These are phyloP conservation scores for Trissolcus brochymenae DNA, from an alignment of 2,888 invertebrate genomes.

Conservation along the genomic window DNA sequence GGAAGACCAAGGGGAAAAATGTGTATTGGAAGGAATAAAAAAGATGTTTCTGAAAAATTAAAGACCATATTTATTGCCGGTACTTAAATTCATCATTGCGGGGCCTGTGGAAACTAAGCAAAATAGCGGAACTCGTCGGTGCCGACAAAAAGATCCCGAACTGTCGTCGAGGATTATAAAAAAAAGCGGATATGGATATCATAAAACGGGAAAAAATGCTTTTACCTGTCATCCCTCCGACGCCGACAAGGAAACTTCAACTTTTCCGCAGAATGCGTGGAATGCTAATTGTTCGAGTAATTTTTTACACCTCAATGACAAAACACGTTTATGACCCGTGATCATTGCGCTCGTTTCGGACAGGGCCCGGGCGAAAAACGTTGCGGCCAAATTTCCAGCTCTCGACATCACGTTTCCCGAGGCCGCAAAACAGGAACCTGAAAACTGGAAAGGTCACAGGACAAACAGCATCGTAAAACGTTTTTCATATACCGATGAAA, in stretches of 20 bases:
- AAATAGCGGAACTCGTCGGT: slow-evolving; percentile 26
- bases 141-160: slow-evolving; percentile 37
- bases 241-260: slow-evolving; percentile 13
- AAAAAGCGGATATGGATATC: slow-evolving; percentile 23
- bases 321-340: slow-evolving; percentile 68
- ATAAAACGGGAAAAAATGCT: slow-evolving; percentile 39
- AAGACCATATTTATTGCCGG: slow-evolving; percentile 38
- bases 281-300: slow-evolving; percentile 31
- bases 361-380: background rate
- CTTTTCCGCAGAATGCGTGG: slow-evolving; percentile 27
- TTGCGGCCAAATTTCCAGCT: background rate
- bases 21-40: background rate
- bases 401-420: slow-evolving; percentile 8
- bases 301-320: slow-evolving; percentile 65
- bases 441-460: slow-evolving; percentile 1
- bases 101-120: slow-evolving; percentile 29
- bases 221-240: slow-evolving; percentile 28
- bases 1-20: background rate
- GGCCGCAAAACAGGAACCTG: background rate
- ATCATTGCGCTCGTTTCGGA: slow-evolving; percentile 58
- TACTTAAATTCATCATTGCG: slow-evolving; percentile 38
- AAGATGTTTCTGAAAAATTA: slow-evolving; percentile 24
- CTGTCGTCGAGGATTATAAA: slow-evolving; percentile 39
- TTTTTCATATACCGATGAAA: background rate
- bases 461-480: slow-evolving; percentile 6